phyloP scores from a whole-genome alignment of 2,113 vertebrate genomes.

The Saguinus midas region DNA sequence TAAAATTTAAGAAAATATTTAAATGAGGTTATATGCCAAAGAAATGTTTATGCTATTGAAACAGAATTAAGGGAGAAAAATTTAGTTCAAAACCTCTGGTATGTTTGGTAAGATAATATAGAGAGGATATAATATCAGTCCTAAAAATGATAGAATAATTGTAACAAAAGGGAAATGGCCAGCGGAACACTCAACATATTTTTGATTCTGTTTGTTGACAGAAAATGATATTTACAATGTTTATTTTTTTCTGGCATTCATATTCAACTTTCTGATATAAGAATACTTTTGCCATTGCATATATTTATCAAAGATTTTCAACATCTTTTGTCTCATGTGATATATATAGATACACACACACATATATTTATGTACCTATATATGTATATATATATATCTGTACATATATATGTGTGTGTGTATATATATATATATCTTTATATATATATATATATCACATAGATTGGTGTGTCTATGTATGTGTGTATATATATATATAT shows the following conservation, averaged over 20 bases:
- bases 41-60: background rate
- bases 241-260: background rate
- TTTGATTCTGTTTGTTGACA: background rate
- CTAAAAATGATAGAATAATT: background rate
- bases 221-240: background rate
- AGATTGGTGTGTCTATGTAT: too few species aligned
- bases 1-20: background rate
- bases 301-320: background rate
- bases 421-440: too few species aligned
- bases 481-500: too few species aligned
- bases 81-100: background rate
- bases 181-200: background rate
- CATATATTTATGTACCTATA: too few species aligned
- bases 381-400: rapidly evolving
- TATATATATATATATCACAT: too few species aligned
- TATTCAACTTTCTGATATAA: background rate
- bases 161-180: background rate
- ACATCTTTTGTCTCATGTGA: background rate
- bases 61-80: background rate
- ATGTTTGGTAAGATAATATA: background rate
- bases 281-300: background rate
- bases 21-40: background rate
- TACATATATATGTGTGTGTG: too few species aligned
- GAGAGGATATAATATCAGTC: background rate
- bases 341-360: too few species aligned